These are phyloP conservation scores for Drosophila nigricruria DNA, from an alignment of 2,888 invertebrate species.

Conservation along the genomic window DNA sequence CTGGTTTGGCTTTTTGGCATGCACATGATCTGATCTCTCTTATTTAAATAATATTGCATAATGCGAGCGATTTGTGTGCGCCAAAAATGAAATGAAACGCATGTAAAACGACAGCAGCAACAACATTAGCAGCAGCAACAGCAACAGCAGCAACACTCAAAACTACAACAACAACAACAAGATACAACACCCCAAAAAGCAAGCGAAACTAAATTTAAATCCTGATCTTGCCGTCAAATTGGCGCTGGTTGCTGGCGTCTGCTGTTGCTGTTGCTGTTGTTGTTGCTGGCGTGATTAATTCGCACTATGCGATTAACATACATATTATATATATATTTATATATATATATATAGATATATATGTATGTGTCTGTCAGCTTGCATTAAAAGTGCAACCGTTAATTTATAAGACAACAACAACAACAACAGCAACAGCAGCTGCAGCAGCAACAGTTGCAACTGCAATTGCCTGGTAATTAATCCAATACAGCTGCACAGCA, in stretches of 20 bases:
- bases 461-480: conserved; percentile 66
- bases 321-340: conserved; percentile 31
- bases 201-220: conserved; percentile 69
- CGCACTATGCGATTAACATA: conserved; percentile 65
- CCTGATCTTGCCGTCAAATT: conserved; percentile 72
- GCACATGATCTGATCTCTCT: conserved; percentile 44
- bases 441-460: conserved; percentile 40
- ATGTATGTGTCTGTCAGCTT: conserved; percentile 61
- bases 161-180: conserved; percentile 32
- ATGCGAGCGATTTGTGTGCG: conserved; percentile 56
- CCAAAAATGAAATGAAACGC: conserved; percentile 62
- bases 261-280: conserved; percentile 15
- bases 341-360: conserved; percentile 9
- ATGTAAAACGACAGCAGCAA: conserved; percentile 53
- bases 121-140: conserved; percentile 35
- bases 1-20: conserved; percentile 43
- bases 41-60: conserved; percentile 71
- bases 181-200: conserved; percentile 31
- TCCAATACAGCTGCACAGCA: conserved; percentile 60
- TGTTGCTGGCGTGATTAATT: conserved; percentile 62
- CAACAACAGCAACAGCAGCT: conserved; percentile 6
- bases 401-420: conserved; percentile 71
- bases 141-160: conserved; percentile 17
- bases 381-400: conserved; percentile 74
- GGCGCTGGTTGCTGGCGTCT: conserved; percentile 55